Conservation (phyloP, 2,888 invertebrate species). For the Hypena proboscidalis region DNA sequence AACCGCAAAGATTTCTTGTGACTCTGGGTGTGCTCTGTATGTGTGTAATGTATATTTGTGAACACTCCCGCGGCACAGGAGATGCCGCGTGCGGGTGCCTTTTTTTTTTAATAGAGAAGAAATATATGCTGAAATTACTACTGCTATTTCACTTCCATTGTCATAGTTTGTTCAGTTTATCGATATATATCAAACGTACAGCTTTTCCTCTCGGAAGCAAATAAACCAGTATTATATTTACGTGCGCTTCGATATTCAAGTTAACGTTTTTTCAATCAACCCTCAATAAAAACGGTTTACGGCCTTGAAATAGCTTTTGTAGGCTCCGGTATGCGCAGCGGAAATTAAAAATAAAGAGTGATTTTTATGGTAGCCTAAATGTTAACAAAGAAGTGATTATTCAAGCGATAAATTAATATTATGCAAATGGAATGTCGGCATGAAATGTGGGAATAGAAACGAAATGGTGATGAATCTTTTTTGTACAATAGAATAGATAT, state of each 20-base stretch:
- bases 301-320: conserved; percentile 41
- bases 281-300: conserved; percentile 45
- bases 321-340: conserved; percentile 29
- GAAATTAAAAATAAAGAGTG: conserved; percentile 50
- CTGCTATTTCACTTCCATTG: too few species aligned
- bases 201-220: too few species aligned
- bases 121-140: too few species aligned
- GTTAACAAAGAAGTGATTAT: conserved; percentile 11
- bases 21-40: too few species aligned
- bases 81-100: too few species aligned
- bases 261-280: conserved; percentile 44
- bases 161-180: too few species aligned
- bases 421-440: conserved; percentile 4
- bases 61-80: too few species aligned
- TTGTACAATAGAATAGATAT: too few species aligned
- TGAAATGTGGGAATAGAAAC: neutral
- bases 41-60: too few species aligned
- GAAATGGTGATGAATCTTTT: neutral
- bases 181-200: too few species aligned
- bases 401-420: conserved; percentile 11
- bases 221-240: conserved; percentile 17
- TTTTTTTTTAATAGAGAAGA: too few species aligned
- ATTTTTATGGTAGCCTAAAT: conserved; percentile 20
- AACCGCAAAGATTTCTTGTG: too few species aligned
- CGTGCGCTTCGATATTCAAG: conserved; percentile 24